Evolutionary conservation across 1,140 invertebrate species (phyloP).

Genomic region (Anoplophora glabripennis): DNA sequence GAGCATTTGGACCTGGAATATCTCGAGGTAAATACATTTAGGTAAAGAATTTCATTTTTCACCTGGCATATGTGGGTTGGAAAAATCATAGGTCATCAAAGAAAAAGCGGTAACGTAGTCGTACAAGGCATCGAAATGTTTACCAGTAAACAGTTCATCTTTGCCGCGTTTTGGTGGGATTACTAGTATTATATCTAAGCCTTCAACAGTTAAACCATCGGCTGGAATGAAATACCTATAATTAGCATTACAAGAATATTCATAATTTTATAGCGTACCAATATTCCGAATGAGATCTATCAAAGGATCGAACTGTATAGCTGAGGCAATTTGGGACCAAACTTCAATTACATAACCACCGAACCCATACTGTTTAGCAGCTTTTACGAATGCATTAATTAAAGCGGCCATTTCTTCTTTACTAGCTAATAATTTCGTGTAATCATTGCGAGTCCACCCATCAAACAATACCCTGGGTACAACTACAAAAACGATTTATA

Average conservation of each 20-base stretch:
- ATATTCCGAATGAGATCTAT: conserved; percentile 62
- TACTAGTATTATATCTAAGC: conserved; percentile 73
- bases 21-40: conserved; percentile 10
- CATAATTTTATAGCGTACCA: conserved; percentile 45
- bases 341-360: conserved; percentile 87
- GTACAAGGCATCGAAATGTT: conserved; percentile 75
- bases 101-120: conserved; percentile 81
- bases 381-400: conserved; percentile 58
- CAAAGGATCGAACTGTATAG: conserved; percentile 62
- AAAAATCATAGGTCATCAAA: conserved; percentile 95
- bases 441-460: conserved; percentile 71
- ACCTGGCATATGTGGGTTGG: conserved; percentile 76
- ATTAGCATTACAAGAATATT: not conserved
- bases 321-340: conserved; percentile 75
- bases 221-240: conserved; percentile 18
- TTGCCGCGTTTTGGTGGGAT: conserved; percentile 77
- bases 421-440: conserved; percentile 61
- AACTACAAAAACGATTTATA: conserved; percentile 52
- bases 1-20: conserved; percentile 75
- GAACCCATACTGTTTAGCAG: conserved; percentile 68
- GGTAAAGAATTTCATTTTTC: conserved; percentile 25
- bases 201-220: conserved; percentile 39
- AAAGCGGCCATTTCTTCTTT: conserved; percentile 57
- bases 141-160: conserved; percentile 68
- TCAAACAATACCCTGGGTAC: conserved; percentile 85